Base-by-base conservation (phyloP, 2,888 invertebrate genomes). In the Clistopyga incitator region DNA sequence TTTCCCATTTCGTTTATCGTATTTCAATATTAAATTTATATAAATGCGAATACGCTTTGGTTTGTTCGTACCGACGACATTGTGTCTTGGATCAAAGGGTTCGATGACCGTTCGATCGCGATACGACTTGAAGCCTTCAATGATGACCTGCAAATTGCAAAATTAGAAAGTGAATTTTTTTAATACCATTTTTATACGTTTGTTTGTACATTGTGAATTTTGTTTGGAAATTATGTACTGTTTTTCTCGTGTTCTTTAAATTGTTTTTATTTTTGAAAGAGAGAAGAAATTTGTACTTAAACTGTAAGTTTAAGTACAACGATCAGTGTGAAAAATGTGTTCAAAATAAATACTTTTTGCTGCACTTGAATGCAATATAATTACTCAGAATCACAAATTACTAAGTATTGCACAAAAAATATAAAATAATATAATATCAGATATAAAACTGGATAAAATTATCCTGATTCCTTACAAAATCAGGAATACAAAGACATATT, bases 51-150 rank as follows among this genome's bases (percentile, higher is more conserved):
- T 4, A 23, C 11, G 59, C 29, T 1, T 25, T 15, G 2, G 11
- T 15, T 1, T 34, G 18, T 75, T 91, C 94, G 91, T 92, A 96
- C 96, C 96, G 76, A 98, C 98, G 87, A 99, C 99, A 96, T 99
- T 99, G 92, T 99, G 99, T 64, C 98, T 95, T 89, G 98, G 97
- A 93, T 99, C 98, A 93, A 99, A 99, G 2, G 99, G 99, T 90
- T 99, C 99, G 23, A 99, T 98, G 23, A 98, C 97, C 78, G 99
- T 99, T 94, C 99, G 98, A 92, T 99, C 99, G 86, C 99, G 95
- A 94, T 99, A 99, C 94, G 99, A 99, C 94, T 99, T 98, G 93
- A 99, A 99, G 76, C 99, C 99, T 94, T 99, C 99, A 92, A 99
- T 99, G 92, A 99, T 99, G 89, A 99, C 98, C 99, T 99, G 93